Base-by-base conservation (phyloP, 2,888 invertebrate genomes). In the Drosophila falleni region DNA sequence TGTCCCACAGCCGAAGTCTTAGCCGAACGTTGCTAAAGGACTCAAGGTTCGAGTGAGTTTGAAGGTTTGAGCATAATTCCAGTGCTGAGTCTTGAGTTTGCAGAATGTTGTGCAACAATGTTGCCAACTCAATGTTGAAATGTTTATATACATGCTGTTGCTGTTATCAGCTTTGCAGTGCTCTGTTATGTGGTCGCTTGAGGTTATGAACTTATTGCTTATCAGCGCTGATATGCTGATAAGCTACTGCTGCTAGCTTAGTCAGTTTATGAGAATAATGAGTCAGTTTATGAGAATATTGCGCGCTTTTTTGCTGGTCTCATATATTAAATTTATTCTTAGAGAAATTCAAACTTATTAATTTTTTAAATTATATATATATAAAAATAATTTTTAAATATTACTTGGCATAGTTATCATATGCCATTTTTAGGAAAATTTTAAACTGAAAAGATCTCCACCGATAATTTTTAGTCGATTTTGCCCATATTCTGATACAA, bases 11-110 rank as follows among this genome's bases (percentile, higher is more conserved):
- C 58, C 77, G 76, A 77, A 41, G 23, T 11, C 2, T 8, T 3
- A 4, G 16, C 41, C 56, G 65, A 72, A 19, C 13, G 6, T 13
- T 54, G 63, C 51, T 19, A 64, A 31, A 69, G 59, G 56, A 44
- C 58, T 31, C 56, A 54, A 29, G 44, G 71, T 61, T 77, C 29
- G 74, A 80, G 69, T 62, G 53, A 44, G 71, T 78, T 77, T 8
- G 65, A 54, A 26, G 39, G 64, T n/a, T 46, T 29, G 54, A 54
- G 54, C 41, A 4, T 2, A 39, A 8, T 31, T 47, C 3, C 23
- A 26, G 46, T 44, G 33, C 11, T 16, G n/a, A 44, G 23, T 35
- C 19, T 47, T 31, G 63, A 63, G 68, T 60, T 39, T 41, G 23
- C 47, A 5, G 5, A 13, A 51, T 71, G 69, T 71, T 74, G 66